Conservation (phyloP, 2,888 invertebrate species). For the Dryobotodes eremita region DNA sequence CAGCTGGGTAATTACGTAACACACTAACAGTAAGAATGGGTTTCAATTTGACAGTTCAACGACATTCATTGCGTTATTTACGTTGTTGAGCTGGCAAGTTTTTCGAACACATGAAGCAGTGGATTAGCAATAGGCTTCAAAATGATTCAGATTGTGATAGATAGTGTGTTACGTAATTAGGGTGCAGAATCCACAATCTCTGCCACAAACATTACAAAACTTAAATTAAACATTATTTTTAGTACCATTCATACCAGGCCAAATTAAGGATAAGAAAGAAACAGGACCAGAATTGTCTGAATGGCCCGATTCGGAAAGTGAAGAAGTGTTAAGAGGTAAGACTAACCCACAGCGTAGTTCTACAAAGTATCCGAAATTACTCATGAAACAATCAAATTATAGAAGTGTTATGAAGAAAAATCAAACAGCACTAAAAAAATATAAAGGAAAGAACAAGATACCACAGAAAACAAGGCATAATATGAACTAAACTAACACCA, state of each 20-base stretch:
- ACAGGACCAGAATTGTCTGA: not conserved
- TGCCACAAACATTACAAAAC: not conserved
- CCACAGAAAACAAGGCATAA: not conserved
- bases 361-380: not conserved
- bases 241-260: constrained; percentile 54
- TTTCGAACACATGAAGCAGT: no score
- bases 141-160: no score
- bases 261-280: not conserved
- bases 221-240: constrained; percentile 13
- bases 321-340: not conserved
- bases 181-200: not conserved
- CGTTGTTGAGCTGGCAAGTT: no score
- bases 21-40: no score
- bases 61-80: no score
- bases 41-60: no score
- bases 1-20: no score
- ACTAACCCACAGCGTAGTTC: not conserved
- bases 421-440: not conserved
- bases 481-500: not conserved
- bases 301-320: not conserved
- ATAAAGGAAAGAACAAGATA: constrained; percentile 19
- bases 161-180: no score
- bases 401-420: not conserved
- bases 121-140: no score
- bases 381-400: not conserved